Evolutionary conservation across 2,113 vertebrate genomes (phyloP).

Genomic region (Hippocampus barbouri): DNA sequence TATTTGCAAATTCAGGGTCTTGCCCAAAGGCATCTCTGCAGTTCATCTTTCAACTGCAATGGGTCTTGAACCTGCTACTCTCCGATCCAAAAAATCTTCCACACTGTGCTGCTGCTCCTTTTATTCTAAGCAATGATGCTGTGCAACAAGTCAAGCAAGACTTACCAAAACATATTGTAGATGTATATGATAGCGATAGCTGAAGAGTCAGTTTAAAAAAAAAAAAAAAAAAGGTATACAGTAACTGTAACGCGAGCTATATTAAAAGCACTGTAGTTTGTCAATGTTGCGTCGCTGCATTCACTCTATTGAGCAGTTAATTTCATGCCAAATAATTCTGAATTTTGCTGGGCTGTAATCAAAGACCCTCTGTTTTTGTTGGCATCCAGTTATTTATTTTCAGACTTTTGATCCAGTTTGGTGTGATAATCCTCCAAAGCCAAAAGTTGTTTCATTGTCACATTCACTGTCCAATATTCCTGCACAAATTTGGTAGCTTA

Average conservation of each 20-base stretch:
- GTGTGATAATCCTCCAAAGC: not conserved
- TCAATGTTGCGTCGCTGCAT: not conserved
- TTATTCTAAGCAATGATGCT: not conserved
- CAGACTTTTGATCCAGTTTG: not conserved
- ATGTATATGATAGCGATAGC: not conserved
- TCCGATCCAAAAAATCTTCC: not conserved
- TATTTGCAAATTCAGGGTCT: not conserved
- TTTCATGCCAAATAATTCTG: not conserved
- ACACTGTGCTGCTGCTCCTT: not conserved
- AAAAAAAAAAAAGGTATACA: not conserved
- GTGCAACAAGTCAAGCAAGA: not conserved
- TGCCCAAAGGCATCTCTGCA: not conserved
- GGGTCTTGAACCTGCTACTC: not conserved
- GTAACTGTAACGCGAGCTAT: not conserved
- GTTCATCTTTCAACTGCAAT: not conserved
- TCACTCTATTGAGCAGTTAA: not conserved
- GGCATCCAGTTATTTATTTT: not conserved
- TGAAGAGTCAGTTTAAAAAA: not conserved
- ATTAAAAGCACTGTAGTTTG: not conserved
- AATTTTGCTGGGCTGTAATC: not conserved
- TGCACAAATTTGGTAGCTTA: not conserved
- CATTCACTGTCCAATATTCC: not conserved
- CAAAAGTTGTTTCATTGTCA: not conserved
- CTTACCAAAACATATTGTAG: not conserved
- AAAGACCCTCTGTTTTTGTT: not conserved